A percentile compares a stretch with the other conserved stretches of the same genome.
Conservation (phyloP, 2,797 vertebrate genomes). For the Rousettus madagascariensis region DNA sequence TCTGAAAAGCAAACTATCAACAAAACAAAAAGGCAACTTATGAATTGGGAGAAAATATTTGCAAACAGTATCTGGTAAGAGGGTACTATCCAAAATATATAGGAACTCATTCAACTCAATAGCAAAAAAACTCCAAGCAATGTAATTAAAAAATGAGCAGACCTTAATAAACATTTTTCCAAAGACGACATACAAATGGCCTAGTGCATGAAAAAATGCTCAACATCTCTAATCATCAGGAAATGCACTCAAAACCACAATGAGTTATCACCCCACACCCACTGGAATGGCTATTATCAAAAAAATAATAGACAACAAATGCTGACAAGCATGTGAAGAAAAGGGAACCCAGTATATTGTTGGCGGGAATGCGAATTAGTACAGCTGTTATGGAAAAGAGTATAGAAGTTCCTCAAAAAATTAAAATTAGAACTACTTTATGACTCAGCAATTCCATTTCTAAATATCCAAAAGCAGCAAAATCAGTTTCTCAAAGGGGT, state of each 20-base stretch:
- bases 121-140: not conserved
- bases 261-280: not conserved
- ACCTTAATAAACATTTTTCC: not conserved
- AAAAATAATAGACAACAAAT: not conserved
- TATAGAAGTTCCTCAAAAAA: not conserved
- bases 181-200: not conserved
- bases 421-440: not conserved
- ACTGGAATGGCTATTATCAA: not conserved
- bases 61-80: not conserved
- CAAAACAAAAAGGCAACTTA: not conserved
- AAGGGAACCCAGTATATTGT: not conserved
- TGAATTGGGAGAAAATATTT: not conserved
- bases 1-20: not conserved
- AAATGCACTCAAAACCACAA: not conserved
- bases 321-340: not conserved
- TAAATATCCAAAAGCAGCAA: not conserved
- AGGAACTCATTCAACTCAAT: not conserved
- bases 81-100: not conserved
- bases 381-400: not conserved
- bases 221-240: not conserved
- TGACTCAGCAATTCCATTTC: not conserved
- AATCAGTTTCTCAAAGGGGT: not conserved
- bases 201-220: not conserved
- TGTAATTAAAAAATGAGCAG: not conserved
- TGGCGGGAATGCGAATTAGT: not conserved